Conservation (phyloP, 2,888 invertebrate species). For the Pomacea canaliculata region DNA sequence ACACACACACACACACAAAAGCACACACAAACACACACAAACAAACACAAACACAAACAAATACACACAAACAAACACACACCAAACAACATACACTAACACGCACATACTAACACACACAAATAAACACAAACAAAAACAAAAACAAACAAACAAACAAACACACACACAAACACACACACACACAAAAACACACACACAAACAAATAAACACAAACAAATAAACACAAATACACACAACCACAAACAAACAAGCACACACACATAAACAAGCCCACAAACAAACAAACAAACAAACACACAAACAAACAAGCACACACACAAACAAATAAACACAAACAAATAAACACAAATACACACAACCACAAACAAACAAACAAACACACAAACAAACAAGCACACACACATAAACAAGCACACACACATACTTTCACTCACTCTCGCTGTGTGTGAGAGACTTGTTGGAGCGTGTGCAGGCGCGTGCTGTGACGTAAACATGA, state of each 20-base stretch:
- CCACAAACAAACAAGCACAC: background rate
- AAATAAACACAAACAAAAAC: background rate
- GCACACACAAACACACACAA: no score
- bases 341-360: no score
- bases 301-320: no score
- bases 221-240: background rate
- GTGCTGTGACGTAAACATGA: no score
- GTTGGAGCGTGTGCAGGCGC: no score
- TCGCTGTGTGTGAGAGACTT: no score
- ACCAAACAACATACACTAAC: background rate
- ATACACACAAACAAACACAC: background rate
- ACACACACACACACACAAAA: no score
- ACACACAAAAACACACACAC: slow-evolving; percentile 18
- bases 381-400: no score
- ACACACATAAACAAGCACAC: no score
- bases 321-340: no score
- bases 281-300: background rate
- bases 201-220: slow-evolving; percentile 3
- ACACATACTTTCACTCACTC: no score
- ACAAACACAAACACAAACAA: background rate
- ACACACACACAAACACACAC: slow-evolving; percentile 16
- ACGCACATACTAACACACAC: background rate
- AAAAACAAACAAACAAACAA: background rate
- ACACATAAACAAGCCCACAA: slow-evolving; percentile 10
- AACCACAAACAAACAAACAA: no score